These are phyloP conservation scores for Numida meleagris DNA, from an alignment of 2,113 vertebrate species.

Conservation along the genomic window DNA sequence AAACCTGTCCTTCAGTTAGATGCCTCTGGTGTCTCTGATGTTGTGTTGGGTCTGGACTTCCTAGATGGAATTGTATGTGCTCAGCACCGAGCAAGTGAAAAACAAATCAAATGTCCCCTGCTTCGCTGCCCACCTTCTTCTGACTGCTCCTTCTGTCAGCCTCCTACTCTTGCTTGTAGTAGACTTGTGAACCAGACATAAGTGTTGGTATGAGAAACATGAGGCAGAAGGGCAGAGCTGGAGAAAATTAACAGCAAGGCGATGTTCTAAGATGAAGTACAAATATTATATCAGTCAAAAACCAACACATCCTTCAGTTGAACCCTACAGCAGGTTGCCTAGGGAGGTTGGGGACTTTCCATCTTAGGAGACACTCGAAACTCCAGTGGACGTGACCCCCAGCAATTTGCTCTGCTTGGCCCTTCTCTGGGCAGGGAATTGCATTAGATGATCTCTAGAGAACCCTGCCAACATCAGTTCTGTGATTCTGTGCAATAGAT, in stretches of 20 bases:
- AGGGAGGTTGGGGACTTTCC: neutral
- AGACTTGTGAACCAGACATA: neutral
- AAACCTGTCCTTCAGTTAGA: neutral
- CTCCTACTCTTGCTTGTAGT: neutral
- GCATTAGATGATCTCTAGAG: neutral
- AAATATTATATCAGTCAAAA: neutral
- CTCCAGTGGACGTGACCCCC: neutral
- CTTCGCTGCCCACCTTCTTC: neutral
- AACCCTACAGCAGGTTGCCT: neutral
- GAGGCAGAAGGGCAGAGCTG: neutral
- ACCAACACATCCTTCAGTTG: neutral
- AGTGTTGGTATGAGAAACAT: neutral
- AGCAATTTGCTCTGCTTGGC: neutral
- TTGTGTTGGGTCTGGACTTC: neutral
- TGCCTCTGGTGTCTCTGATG: neutral
- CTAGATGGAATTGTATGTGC: neutral
- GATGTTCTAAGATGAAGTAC: neutral
- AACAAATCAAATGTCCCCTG: neutral
- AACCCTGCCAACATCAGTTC: neutral
- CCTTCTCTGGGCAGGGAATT: neutral
- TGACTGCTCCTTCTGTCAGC: constrained; percentile 13
- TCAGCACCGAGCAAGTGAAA: neutral
- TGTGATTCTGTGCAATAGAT: neutral
- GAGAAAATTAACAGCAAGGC: neutral
- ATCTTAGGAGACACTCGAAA: neutral